Evolutionary conservation across 2,888 invertebrate genomes (phyloP), one percentile per base, ranked within the genome.

Genomic region (Sipha maydis): DNA sequence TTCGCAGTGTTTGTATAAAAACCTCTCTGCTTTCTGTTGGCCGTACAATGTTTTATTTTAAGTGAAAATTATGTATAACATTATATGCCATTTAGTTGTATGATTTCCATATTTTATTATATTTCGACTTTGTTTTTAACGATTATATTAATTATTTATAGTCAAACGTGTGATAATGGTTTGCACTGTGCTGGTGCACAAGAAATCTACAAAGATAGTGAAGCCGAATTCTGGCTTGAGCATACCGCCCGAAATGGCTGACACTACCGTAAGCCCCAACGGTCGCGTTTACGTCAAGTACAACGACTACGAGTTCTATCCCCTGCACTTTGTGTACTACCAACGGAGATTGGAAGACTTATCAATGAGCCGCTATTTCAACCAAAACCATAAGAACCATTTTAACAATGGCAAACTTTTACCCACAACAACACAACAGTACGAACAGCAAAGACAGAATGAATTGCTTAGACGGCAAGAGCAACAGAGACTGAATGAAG

Each of bases 231-330:
- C 56, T 0, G 75, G 75, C 17, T 0, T 75, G n/a, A 34, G 5
- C 1, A 31, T 41, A 28, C 76, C 84, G 17, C 75, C 84, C 3
- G 61, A 9, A 1, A 90, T 90, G 0, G 91, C 83, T 89, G 92
- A 92, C 89, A 92, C 92, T 2, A 91, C 91, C 0, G 76, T 90
- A 28, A 91, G 91, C 14, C 91, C 91, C 89, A 76, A 80, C 41
- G 89, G 90, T 0, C 85, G 90, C 1, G 92, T 92, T 8, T 91
- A 90, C 89, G 92, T 92, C 0, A 92, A 92, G 89, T 92, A 91
- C 90, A 91, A 91, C 88, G 92, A 92, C 89, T 90, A 91, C 83
- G 92, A 92, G 88, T 92, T 91, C 90, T 92, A 92, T 89, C 92
- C 92, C 1, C 90, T 90, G 25, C 92, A 92, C 90, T 90, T 91